These are phyloP conservation scores for Parnassius apollo DNA, from an alignment of 2,888 invertebrate genomes.

Conservation along the genomic window DNA sequence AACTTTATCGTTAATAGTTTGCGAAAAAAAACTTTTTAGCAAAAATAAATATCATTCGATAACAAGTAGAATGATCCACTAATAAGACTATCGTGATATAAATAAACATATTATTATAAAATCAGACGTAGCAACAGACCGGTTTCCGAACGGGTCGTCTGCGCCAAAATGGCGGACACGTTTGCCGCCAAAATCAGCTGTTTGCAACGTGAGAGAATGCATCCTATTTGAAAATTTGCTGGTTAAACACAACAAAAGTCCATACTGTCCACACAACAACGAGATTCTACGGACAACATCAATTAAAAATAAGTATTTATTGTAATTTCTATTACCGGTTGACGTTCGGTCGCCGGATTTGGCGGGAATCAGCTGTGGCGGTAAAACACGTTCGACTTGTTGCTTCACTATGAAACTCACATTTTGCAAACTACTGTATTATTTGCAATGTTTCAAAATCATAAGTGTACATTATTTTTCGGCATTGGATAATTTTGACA, in stretches of 20 bases:
- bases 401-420: constrained; percentile 25
- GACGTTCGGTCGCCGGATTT: constrained; percentile 35
- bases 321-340: constrained; percentile 20
- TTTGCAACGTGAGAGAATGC: constrained; percentile 33
- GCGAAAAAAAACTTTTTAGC: too few species aligned
- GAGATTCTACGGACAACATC: constrained; percentile 29
- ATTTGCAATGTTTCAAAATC: too few species aligned
- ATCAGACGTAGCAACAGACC: constrained; percentile 27
- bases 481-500: too few species aligned
- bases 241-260: constrained; percentile 6
- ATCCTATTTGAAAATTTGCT: constrained; percentile 8
- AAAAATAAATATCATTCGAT: constrained; percentile 1
- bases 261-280: constrained; percentile 30
- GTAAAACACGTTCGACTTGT: constrained; percentile 34
- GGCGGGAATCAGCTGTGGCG: constrained; percentile 46
- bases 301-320: constrained; percentile 19
- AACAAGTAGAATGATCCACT: background rate
- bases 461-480: too few species aligned
- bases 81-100: constrained; percentile 7
- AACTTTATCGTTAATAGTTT: too few species aligned
- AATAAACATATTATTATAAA: constrained; percentile 18
- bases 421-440: background rate
- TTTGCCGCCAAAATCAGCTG: constrained; percentile 41
- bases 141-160: constrained; percentile 35
- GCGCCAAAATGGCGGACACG: constrained; percentile 37